phyloP scores from a whole-genome alignment of 2,888 invertebrate genomes.

The Drosophila meridiana region DNA sequence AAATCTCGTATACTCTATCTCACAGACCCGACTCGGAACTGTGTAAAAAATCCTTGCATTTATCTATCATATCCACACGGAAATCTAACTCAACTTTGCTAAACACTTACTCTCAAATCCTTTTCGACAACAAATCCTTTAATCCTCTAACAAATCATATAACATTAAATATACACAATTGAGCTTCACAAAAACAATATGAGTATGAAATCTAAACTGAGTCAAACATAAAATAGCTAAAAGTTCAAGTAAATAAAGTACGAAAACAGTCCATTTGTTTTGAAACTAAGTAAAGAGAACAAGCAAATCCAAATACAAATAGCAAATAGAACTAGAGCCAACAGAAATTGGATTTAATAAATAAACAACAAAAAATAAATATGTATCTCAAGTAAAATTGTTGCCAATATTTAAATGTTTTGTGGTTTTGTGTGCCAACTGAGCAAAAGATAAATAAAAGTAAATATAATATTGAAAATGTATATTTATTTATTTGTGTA shows the following conservation, averaged over 20 bases:
- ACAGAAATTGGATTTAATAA: conserved; percentile 22
- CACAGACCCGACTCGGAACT: neutral
- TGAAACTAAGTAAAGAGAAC: conserved; percentile 7
- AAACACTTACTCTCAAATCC: neutral
- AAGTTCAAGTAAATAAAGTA: conserved; percentile 14
- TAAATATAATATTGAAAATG: conserved; percentile 18
- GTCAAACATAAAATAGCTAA: conserved; percentile 8
- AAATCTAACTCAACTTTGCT: neutral
- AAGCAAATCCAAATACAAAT: neutral
- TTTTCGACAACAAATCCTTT: conserved; percentile 11
- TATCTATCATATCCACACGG: conserved; percentile 28
- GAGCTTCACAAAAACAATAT: conserved; percentile 47
- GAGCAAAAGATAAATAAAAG: conserved; percentile 41
- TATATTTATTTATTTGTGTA: neutral
- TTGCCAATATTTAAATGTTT: conserved; percentile 70
- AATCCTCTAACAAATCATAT: conserved; percentile 13
- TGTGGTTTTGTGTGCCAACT: conserved; percentile 68
- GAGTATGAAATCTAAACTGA: neutral
- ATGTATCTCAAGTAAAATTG: conserved; percentile 39
- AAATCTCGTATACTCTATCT: neutral
- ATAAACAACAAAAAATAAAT: conserved; percentile 10
- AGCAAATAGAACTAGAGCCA: conserved; percentile 12
- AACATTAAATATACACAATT: conserved; percentile 4
- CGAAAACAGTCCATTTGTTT: conserved; percentile 14
- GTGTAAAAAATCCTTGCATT: conserved; percentile 36